These are phyloP conservation scores for Epizoanthus illoricatus DNA, from an alignment of 92 coral and sea anemone genomes.

Conservation along the genomic window DNA sequence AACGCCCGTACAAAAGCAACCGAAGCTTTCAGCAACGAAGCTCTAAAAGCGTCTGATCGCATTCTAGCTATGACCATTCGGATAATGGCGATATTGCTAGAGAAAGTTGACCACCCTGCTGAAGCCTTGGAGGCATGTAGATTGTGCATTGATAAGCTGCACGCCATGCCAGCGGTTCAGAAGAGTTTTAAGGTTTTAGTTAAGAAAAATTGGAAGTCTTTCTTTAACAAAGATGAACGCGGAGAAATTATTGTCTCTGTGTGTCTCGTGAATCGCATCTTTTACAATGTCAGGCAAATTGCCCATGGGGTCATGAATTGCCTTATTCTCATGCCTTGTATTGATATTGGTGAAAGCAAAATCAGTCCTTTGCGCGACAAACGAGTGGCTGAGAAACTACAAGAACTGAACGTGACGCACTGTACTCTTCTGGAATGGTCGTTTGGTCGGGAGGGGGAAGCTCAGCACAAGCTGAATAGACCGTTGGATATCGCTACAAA, in stretches of 20 bases:
- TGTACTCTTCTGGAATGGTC: background rate
- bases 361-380: slow-evolving; percentile 26
- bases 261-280: slow-evolving; percentile 11
- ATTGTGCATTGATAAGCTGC: slow-evolving; percentile 28
- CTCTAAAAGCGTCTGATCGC: slow-evolving; percentile 28
- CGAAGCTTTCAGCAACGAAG: slow-evolving; percentile 36
- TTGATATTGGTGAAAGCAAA: slow-evolving; percentile 6
- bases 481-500: background rate
- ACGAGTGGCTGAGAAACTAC: slow-evolving; percentile 1
- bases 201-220: slow-evolving; percentile 8
- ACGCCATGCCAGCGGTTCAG: slow-evolving; percentile 25
- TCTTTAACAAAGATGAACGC: slow-evolving; percentile 8
- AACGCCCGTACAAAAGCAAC: slow-evolving; percentile 22
- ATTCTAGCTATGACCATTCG: slow-evolving; percentile 38
- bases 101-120: background rate
- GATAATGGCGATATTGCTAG: slow-evolving; percentile 19
- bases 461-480: background rate
- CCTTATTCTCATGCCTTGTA: slow-evolving; percentile 16
- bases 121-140: slow-evolving; percentile 15
- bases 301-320: background rate
- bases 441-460: slow-evolving; percentile 25
- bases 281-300: slow-evolving; percentile 25
- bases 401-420: background rate
- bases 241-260: background rate
- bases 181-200: background rate